Percentiles rank a stretch among this genome's conserved stretches.
phyloP scores from a whole-genome alignment of 1,140 invertebrate species.

The Drosophila nigrodunni region DNA sequence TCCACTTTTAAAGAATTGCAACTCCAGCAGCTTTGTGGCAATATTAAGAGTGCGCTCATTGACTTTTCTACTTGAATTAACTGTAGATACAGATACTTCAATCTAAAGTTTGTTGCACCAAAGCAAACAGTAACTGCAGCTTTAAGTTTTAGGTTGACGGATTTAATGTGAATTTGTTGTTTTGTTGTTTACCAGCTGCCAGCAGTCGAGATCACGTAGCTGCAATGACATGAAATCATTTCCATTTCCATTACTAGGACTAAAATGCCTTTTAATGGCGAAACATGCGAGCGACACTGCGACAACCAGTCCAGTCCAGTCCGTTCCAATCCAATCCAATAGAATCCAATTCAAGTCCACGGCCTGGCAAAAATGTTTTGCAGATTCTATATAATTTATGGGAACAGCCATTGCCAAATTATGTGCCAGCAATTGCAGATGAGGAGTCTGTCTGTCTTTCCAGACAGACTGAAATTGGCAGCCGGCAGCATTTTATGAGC shows the following conservation, averaged over 20 bases:
- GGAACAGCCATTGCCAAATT: slow-evolving; percentile 54
- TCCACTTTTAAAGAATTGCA: slow-evolving; percentile 18
- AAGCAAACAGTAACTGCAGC: background rate
- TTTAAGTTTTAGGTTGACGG: slow-evolving; percentile 1
- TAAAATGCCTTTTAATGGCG: slow-evolving; percentile 61
- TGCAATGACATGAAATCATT: slow-evolving; percentile 77
- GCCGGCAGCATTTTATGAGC: slow-evolving; percentile 63
- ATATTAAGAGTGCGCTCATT: slow-evolving; percentile 28
- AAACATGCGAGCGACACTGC: slow-evolving; percentile 9
- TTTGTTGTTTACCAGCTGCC: background rate
- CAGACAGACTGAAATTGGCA: slow-evolving; percentile 52
- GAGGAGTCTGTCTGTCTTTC: background rate
- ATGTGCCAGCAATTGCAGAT: slow-evolving; percentile 73
- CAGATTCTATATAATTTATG: slow-evolving; percentile 73
- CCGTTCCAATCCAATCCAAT: background rate
- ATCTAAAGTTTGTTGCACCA: background rate
- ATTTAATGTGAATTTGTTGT: background rate
- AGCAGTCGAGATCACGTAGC: slow-evolving; percentile 64
- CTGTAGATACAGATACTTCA: slow-evolving; percentile 11
- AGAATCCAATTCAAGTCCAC: slow-evolving; percentile 1
- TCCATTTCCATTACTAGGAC: slow-evolving; percentile 60
- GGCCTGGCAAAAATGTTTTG: slow-evolving; percentile 40
- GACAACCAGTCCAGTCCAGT: slow-evolving; percentile 11
- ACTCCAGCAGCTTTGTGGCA: slow-evolving; percentile 2
- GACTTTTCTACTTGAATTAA: slow-evolving; percentile 33